Conservation (phyloP, 2,113 vertebrate genomes). For the Pseudorasbora parva region DNA sequence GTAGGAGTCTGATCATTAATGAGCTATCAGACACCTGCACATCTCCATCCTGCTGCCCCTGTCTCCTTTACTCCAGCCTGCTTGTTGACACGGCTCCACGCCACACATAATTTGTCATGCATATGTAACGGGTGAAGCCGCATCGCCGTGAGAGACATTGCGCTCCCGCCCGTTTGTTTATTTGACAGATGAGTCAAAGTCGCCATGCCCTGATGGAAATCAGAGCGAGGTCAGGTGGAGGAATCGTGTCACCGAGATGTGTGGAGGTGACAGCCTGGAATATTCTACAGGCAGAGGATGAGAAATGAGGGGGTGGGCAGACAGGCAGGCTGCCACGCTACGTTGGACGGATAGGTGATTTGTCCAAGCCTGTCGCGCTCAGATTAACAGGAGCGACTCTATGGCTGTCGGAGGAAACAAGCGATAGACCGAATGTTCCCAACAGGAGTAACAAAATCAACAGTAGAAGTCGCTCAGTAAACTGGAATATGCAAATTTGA, state of each 20-base stretch:
- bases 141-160: slow-evolving; percentile 10
- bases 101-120: slow-evolving; percentile 49
- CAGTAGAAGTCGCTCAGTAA: not conserved
- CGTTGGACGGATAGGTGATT: slow-evolving; percentile 43
- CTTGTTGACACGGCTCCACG: slow-evolving; percentile 49
- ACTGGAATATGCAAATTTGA: slow-evolving; percentile 7
- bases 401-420: slow-evolving; percentile 5
- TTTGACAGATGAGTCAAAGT: slow-evolving; percentile 62
- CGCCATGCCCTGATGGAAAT: slow-evolving; percentile 56
- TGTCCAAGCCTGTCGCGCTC: slow-evolving; percentile 34
- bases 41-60: not conserved
- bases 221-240: slow-evolving; percentile 57
- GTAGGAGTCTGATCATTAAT: slow-evolving; percentile 45
- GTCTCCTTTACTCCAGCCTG: slow-evolving; percentile 3
- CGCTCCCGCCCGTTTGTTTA: slow-evolving; percentile 56
- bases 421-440: not conserved
- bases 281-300: slow-evolving; percentile 19
- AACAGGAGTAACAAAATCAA: slow-evolving; percentile 7
- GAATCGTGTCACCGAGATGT: slow-evolving; percentile 52
- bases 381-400: slow-evolving; percentile 26
- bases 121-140: slow-evolving; percentile 44
- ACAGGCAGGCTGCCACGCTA: slow-evolving; percentile 35
- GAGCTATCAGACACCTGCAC: slow-evolving; percentile 51
- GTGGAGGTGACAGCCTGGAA: slow-evolving; percentile 42
- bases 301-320: slow-evolving; percentile 35